A percentile compares a stretch with the other conserved stretches of the same genome.
Evolutionary conservation across 2,113 vertebrate genomes (phyloP).

Genomic region (Martes martes): DNA sequence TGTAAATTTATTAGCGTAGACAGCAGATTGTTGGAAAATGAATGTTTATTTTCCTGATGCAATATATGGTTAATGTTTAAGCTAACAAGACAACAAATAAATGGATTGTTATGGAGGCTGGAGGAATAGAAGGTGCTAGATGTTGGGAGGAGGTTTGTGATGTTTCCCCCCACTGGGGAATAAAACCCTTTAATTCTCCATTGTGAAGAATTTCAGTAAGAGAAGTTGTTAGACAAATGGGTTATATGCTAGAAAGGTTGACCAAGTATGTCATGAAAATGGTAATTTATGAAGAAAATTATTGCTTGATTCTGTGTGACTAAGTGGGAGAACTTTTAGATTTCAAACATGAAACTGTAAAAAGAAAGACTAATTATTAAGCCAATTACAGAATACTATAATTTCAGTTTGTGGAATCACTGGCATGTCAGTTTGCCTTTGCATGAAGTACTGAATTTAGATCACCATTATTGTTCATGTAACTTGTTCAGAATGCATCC

Average conservation of each 20-base stretch:
- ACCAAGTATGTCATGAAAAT: conserved; percentile 56
- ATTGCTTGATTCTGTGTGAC: conserved; percentile 43
- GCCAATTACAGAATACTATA: conserved; percentile 31
- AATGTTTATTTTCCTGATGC: not conserved
- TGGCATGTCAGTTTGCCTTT: conserved; percentile 6
- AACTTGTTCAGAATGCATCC: not conserved
- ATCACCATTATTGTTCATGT: conserved; percentile 28
- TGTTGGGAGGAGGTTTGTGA: not conserved
- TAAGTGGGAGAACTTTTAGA: conserved; percentile 24
- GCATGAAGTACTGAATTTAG: conserved; percentile 29
- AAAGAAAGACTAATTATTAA: conserved; percentile 60
- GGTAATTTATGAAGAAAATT: conserved; percentile 48
- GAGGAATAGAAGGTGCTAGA: not conserved
- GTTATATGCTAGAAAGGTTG: not conserved
- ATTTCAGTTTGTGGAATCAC: conserved; percentile 29
- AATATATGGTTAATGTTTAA: not conserved
- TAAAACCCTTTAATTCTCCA: not conserved
- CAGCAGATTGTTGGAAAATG: not conserved
- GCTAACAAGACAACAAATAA: not conserved
- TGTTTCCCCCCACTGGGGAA: rapidly evolving
- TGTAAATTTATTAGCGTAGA: not conserved
- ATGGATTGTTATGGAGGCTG: not conserved
- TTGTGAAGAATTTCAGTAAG: conserved; percentile 5
- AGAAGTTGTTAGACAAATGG: not conserved
- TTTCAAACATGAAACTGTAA: conserved; percentile 44